Percentiles rank a stretch among this genome's conserved stretches.
phyloP scores from a whole-genome alignment of 1,140 invertebrate species.

The Eciton burchellii region DNA sequence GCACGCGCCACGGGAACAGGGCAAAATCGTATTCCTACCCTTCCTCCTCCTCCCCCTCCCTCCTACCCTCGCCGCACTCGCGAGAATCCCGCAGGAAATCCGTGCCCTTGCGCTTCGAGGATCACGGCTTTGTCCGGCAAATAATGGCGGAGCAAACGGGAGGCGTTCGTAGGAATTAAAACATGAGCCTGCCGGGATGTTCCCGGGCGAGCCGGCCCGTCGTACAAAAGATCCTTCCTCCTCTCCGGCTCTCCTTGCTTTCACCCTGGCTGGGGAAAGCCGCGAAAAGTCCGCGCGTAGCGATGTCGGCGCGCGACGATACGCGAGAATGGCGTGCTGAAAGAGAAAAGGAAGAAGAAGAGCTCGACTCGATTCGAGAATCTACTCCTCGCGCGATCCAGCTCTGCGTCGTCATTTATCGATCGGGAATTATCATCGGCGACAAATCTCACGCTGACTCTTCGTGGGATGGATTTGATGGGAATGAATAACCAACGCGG shows the following conservation, averaged over 20 bases:
- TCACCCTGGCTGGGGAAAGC: conserved; percentile 16
- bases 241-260: neutral
- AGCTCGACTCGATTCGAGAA: conserved; percentile 26
- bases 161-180: conserved; percentile 65
- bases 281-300: neutral
- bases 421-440: neutral
- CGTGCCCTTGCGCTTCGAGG: conserved; percentile 50
- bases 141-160: conserved; percentile 65
- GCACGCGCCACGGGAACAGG: neutral
- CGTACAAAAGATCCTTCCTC: conserved; percentile 3
- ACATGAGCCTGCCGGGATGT: conserved; percentile 56
- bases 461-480: neutral
- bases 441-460: neutral
- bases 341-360: neutral
- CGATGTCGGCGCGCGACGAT: neutral
- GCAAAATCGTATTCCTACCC: conserved; percentile 43
- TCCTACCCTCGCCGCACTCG: too few relatives aligned
- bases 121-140: conserved; percentile 63
- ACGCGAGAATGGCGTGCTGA: neutral
- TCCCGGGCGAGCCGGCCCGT: conserved; percentile 19
- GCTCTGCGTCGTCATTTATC: neutral
- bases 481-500: neutral
- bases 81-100: conserved; percentile 53
- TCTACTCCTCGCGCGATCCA: neutral
- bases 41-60: too few relatives aligned